Percentiles rank a stretch among this genome's conserved stretches.
These are phyloP conservation scores for Craterocephalus amniculus DNA, from an alignment of 2,797 vertebrate species.

Conservation along the genomic window DNA sequence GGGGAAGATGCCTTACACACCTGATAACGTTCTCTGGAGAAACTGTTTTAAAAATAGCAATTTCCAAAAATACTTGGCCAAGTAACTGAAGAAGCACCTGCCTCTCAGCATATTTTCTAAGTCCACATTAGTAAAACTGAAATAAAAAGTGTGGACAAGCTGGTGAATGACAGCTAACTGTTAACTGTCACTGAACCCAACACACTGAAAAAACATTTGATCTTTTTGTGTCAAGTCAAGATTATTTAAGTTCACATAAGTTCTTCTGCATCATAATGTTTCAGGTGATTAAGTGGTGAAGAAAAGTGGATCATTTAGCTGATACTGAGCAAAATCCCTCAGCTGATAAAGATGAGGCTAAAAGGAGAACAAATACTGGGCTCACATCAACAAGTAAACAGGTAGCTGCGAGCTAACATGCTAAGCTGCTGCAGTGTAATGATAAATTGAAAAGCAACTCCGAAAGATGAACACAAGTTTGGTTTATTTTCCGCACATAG, in stretches of 20 bases:
- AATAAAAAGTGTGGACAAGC: not conserved
- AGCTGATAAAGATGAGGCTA: not conserved
- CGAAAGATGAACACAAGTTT: conserved; percentile 82
- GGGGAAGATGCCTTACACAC: not conserved
- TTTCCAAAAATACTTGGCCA: not conserved
- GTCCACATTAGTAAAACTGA: not conserved
- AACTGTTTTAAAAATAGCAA: not conserved
- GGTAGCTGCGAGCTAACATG: not conserved
- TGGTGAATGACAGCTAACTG: not conserved
- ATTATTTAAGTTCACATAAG: not conserved
- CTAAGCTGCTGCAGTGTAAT: not conserved
- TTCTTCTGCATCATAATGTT: no score
- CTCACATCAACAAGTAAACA: not conserved
- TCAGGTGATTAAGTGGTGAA: not conserved
- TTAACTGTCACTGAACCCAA: not conserved
- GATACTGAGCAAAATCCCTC: not conserved
- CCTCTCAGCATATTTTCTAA: not conserved
- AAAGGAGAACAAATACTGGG: not conserved
- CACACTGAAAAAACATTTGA: no score
- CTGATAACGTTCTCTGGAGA: not conserved
- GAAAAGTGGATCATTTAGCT: not conserved
- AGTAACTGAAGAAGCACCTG: not conserved
- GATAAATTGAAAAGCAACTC: conserved; percentile 34
- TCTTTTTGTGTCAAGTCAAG: no score
- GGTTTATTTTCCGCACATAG: conserved; percentile 81